Conservation (phyloP, 2,888 invertebrate genomes). For the Hermodice carunculata region DNA sequence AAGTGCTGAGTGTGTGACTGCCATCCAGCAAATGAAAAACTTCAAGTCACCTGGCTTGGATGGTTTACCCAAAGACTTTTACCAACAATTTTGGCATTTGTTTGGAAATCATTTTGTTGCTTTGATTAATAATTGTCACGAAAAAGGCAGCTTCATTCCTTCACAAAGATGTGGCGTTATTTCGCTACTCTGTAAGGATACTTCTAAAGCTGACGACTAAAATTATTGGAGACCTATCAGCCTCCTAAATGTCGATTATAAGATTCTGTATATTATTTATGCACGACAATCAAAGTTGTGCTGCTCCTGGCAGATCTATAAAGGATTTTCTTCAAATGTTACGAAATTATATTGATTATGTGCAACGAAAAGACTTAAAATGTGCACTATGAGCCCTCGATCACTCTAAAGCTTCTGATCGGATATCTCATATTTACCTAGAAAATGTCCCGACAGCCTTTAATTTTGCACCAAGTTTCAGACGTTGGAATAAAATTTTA, state of each 20-base stretch:
- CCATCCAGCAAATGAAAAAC: neutral
- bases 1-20: neutral
- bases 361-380: neutral
- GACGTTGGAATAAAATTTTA: neutral
- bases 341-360: neutral
- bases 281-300: neutral
- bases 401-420: slow-evolving; percentile 3
- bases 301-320: neutral
- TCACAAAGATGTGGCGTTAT: neutral
- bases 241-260: slow-evolving; percentile 1
- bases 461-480: neutral
- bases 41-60: neutral
- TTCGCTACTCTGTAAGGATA: neutral
- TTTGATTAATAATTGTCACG: neutral
- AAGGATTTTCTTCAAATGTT: neutral
- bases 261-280: neutral
- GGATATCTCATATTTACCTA: neutral
- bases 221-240: slow-evolving; percentile 1
- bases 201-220: no score
- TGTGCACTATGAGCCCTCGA: neutral
- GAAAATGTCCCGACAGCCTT: neutral
- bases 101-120: neutral
- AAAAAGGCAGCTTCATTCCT: neutral
- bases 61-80: slow-evolving; percentile 3
- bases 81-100: neutral